Conservation (phyloP, 2,113 vertebrate species). For the Lepus americanus region DNA sequence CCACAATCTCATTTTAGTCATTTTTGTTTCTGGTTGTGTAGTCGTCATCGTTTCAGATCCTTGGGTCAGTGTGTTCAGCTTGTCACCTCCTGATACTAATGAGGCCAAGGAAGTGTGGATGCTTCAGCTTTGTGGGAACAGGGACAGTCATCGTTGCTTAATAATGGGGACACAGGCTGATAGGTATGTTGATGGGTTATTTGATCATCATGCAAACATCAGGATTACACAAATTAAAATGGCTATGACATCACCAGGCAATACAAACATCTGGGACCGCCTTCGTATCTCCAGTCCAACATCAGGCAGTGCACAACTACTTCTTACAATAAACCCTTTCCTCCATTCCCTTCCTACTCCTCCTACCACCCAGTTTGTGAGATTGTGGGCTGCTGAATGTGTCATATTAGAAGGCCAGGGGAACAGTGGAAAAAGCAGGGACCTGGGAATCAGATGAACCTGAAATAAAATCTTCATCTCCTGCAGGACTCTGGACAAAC, state of each 20-base stretch:
- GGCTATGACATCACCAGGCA: too few species aligned
- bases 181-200: too few species aligned
- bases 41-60: not conserved
- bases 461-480: constrained; percentile 23
- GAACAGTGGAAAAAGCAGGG: not conserved
- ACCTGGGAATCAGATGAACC: constrained; percentile 26
- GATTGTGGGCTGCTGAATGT: not conserved
- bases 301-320: not conserved
- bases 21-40: constrained; percentile 34
- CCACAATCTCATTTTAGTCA: not conserved
- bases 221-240: too few species aligned
- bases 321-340: constrained; percentile 1
- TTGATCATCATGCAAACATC: too few species aligned
- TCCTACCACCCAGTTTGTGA: not conserved
- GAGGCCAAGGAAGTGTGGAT: not conserved
- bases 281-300: too few species aligned
- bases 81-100: not conserved
- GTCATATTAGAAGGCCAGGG: not conserved
- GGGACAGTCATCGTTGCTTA: too few species aligned
- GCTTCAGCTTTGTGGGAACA: not conserved
- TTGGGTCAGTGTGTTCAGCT: not conserved
- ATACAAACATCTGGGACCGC: too few species aligned
- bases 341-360: not conserved
- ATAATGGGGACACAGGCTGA: too few species aligned
- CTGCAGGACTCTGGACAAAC: not conserved